Evolutionary conservation across 2,888 invertebrate genomes (phyloP).

Genomic region (Epistrophella euchroma): DNA sequence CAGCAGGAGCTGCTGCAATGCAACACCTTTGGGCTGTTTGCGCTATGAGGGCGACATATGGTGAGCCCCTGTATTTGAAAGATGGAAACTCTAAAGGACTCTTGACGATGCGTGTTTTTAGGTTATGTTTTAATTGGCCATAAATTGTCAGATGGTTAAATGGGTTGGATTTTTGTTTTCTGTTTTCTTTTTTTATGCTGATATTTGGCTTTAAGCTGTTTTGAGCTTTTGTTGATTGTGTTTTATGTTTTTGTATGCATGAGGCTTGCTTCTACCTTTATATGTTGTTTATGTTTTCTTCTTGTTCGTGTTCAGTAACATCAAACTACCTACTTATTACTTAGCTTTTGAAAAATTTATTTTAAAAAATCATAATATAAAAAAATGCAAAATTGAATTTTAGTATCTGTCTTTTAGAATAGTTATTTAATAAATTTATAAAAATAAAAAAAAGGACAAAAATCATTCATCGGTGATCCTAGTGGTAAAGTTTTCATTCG

Average conservation of each 20-base stretch:
- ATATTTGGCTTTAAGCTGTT: slow-evolving; percentile 48
- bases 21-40: slow-evolving; percentile 71
- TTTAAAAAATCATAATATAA: no score
- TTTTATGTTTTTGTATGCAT: not conserved
- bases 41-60: slow-evolving; percentile 36
- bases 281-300: no score
- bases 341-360: no score
- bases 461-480: no score
- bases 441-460: no score
- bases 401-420: no score
- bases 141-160: slow-evolving; percentile 73
- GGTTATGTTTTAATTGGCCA: slow-evolving; percentile 83
- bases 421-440: no score
- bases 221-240: slow-evolving; percentile 3
- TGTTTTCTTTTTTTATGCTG: not conserved
- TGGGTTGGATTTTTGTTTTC: slow-evolving; percentile 50
- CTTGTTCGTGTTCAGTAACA: no score
- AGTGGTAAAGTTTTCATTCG: no score
- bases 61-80: slow-evolving; percentile 68
- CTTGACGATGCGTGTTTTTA: slow-evolving; percentile 80
- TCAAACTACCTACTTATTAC: no score
- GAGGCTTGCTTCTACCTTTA: not conserved
- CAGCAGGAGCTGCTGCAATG: slow-evolving; percentile 45
- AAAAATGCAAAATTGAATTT: no score
- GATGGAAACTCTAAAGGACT: slow-evolving; percentile 49